phyloP scores from a whole-genome alignment of 2,888 invertebrate genomes.

The Platerodrilus igneus region DNA sequence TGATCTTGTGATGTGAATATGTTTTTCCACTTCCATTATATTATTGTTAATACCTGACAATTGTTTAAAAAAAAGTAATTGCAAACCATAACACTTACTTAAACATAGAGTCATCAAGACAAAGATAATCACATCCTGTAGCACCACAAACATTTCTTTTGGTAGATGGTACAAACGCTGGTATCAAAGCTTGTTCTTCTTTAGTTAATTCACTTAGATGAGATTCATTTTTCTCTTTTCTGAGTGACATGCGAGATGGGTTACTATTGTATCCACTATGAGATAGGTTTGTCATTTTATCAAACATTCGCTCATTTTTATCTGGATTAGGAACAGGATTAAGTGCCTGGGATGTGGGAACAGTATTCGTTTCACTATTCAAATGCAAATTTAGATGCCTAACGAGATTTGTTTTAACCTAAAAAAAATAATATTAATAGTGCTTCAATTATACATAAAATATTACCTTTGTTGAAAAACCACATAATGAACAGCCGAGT shows the following conservation, averaged over 20 bases:
- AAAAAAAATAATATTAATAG: conserved; percentile 7
- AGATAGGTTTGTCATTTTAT: conserved; percentile 79
- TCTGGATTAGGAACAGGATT: conserved; percentile 79
- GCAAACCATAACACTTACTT: conserved; percentile 9
- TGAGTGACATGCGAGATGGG: conserved; percentile 42
- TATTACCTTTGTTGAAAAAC: conserved; percentile 58
- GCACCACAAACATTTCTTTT: conserved; percentile 64
- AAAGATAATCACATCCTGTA: conserved; percentile 63
- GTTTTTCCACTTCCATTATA: too few species aligned
- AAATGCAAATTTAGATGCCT: conserved; percentile 65
- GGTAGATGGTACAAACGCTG: conserved; percentile 24
- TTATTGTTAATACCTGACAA: too few species aligned
- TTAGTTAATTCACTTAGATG: conserved; percentile 4
- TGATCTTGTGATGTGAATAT: too few species aligned
- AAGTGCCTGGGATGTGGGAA: conserved; percentile 64
- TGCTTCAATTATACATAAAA: neutral
- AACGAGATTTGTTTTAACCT: conserved; percentile 64
- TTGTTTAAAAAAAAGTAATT: too few species aligned
- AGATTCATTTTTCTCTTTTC: conserved; percentile 27
- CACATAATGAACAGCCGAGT: conserved; percentile 62
- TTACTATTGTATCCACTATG: conserved; percentile 55
- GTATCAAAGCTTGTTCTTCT: conserved; percentile 18
- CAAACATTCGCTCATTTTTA: conserved; percentile 74
- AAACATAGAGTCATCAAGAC: conserved; percentile 66
- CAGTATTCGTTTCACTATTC: conserved; percentile 56